Evolutionary conservation across 2,888 invertebrate genomes (phyloP), one percentile per base, ranked within the genome.

Genomic region (Microplitis deprimator): DNA sequence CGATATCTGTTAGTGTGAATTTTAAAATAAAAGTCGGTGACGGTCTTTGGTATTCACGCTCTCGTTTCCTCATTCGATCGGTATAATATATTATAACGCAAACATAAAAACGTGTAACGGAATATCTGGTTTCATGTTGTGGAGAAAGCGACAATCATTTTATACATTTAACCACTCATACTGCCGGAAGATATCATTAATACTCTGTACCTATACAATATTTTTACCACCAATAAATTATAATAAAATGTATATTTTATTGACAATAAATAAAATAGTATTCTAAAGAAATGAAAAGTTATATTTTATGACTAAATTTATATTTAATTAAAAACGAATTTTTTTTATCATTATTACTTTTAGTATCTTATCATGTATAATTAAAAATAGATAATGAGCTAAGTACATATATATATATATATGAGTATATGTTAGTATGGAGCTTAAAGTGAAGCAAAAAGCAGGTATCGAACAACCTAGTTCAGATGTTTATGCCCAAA

Each of bases 121-220:
- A 79, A 79, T 78, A 76, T 75, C 67, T 39, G 40, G 38, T 65
- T 65, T 65, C 65, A 65, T 65, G 65, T 50, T 59, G 16, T 10
- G 81, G 82, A 82, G 82, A 84, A 83, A 84, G 82, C 77, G 81
- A 83, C 79, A 81, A 82, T 79, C 73, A 59, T 50, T 50, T 50
- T 50, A 50, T 50, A 13, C 13, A 5, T 50, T 50, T 50, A 10
- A 29, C 20, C 20, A 65, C 38, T 29, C 62, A 13, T 20, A 62
- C 65, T 65, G 67, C 38, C 65, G 29, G 65, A 29, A 65, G 65
- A 65, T 29, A 65, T 62, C 29, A 29, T 65, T 20, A 29, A 65
- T 65, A 65, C 38, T 7, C 65, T 10, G 13, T 65, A 38, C 38
- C 20, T 65, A 65, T 13, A 65, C 13, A 65, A 38, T 65, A 38